Conservation (phyloP, 1,140 invertebrate genomes). For the Coenobita brevimanus region DNA sequence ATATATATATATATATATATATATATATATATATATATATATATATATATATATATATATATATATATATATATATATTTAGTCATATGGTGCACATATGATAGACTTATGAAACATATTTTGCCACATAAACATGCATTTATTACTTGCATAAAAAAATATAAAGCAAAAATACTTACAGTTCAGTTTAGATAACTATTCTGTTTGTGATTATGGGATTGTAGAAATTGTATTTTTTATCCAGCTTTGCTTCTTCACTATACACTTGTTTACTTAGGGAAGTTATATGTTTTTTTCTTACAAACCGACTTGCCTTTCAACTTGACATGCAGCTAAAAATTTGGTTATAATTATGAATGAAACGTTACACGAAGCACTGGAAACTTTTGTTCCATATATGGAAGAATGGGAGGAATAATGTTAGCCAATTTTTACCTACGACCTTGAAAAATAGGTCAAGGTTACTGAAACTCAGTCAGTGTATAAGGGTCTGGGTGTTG, state of each 20-base stretch:
- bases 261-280: neutral
- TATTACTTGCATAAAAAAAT: neutral
- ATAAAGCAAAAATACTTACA: neutral
- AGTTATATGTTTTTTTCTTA: neutral
- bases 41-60: too few species aligned
- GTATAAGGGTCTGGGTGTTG: too few species aligned
- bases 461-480: too few species aligned
- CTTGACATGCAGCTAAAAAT: neutral
- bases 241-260: neutral
- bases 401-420: constrained; percentile 3
- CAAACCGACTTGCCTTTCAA: neutral
- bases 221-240: neutral
- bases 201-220: neutral
- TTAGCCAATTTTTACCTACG: too few species aligned
- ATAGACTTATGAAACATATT: neutral
- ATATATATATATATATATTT: neutral
- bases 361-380: neutral
- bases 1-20: too few species aligned
- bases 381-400: constrained; percentile 1
- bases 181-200: neutral
- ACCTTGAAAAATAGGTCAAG: too few species aligned
- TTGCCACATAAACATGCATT: too few species aligned
- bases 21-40: too few species aligned
- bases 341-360: neutral
- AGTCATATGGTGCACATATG: too few species aligned